Conservation (phyloP, 2,113 vertebrate genomes). For the Salvator merianae region DNA sequence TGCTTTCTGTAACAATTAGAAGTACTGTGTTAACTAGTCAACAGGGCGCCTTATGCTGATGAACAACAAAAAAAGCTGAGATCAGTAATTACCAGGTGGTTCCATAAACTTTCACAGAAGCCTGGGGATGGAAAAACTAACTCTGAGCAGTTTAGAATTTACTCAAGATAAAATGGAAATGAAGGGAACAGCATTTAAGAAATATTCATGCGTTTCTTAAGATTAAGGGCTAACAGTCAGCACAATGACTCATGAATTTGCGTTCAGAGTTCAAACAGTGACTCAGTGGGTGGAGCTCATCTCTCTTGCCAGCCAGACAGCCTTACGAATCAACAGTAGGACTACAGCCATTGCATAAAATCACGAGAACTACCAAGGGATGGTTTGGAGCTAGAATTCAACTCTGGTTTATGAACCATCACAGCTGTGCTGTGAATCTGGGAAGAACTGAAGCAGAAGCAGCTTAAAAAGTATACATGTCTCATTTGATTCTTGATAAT, state of each 20-base stretch:
- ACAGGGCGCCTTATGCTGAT: no score
- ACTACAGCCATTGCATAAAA: background rate
- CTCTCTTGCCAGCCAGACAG: background rate
- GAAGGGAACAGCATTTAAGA: slow-evolving; percentile 5
- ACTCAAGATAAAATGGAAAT: background rate
- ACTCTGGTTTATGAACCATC: background rate
- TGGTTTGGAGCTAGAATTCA: no score
- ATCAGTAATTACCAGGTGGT: background rate
- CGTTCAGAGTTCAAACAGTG: background rate
- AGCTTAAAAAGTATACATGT: no score
- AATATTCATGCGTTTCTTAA: background rate
- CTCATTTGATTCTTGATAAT: no score
- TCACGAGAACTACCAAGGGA: background rate
- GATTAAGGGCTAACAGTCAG: background rate
- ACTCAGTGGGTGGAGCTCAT: background rate
- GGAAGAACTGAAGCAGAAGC: no score
- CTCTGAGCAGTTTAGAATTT: background rate
- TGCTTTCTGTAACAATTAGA: background rate
- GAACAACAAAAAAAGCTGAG: background rate
- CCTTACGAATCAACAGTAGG: background rate
- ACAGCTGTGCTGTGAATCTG: background rate
- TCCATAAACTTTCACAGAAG: background rate
- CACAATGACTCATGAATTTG: background rate
- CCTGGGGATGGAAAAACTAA: background rate
- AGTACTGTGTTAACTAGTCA: background rate